These are phyloP conservation scores for Adelosebastes latens DNA, from an alignment of 2,797 vertebrate species.

Conservation along the genomic window DNA sequence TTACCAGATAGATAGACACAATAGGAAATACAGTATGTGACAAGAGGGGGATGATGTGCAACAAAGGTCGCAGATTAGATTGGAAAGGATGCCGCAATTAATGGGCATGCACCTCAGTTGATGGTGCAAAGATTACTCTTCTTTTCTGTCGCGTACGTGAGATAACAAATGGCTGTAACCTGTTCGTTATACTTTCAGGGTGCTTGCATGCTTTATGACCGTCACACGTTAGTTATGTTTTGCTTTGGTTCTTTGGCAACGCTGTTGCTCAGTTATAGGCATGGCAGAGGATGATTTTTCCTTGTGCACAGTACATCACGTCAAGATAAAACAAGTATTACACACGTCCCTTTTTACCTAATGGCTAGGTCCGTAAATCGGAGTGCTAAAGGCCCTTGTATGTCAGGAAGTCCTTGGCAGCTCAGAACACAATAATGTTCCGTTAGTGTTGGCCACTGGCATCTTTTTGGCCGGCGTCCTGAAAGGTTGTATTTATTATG, in stretches of 20 bases:
- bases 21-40: neutral
- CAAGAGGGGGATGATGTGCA: neutral
- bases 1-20: neutral
- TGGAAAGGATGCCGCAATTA: neutral
- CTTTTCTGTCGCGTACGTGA: neutral
- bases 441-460: constrained; percentile 18
- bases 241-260: neutral
- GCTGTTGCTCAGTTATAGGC: neutral
- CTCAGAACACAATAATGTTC: constrained; percentile 35
- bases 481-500: constrained; percentile 58
- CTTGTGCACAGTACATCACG: neutral
- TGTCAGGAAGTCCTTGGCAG: constrained; percentile 38
- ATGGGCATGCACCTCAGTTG: neutral
- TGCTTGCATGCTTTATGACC: neutral
- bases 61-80: neutral
- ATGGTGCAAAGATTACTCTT: neutral
- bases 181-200: neutral
- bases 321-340: constrained; percentile 1
- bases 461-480: constrained; percentile 25
- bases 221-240: neutral
- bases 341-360: neutral
- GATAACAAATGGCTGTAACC: neutral
- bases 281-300: neutral
- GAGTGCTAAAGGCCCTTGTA: constrained; percentile 16
- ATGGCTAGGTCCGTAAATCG: constrained; percentile 12